Conservation (phyloP, 2,797 vertebrate species). For the Sylvilagus floridanus region DNA sequence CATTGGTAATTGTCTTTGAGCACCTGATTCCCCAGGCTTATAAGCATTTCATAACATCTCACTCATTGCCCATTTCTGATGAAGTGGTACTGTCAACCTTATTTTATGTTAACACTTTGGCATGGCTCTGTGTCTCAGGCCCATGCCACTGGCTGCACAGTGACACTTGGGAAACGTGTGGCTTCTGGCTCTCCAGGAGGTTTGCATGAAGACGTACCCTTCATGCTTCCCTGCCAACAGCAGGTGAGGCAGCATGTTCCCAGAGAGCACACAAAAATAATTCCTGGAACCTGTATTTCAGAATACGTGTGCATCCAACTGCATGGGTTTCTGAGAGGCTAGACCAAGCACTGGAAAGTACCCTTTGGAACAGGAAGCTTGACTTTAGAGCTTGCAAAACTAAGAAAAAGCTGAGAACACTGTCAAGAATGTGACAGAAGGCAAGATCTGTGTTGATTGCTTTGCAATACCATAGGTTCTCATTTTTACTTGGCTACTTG, state of each 20-base stretch:
- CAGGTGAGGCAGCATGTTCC: slow-evolving; percentile 46
- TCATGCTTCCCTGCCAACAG: slow-evolving; percentile 47
- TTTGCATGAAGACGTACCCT: slow-evolving; percentile 56
- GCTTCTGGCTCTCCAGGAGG: slow-evolving; percentile 58
- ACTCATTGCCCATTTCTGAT: slow-evolving; percentile 82
- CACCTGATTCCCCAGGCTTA: slow-evolving; percentile 88
- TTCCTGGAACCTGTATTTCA: slow-evolving; percentile 60
- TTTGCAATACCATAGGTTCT: background rate
- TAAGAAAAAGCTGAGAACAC: slow-evolving; percentile 57
- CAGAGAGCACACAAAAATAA: slow-evolving; percentile 14
- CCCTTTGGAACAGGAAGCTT: slow-evolving; percentile 68
- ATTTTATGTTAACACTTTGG: slow-evolving; percentile 81
- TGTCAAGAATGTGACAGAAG: slow-evolving; percentile 56
- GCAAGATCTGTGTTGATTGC: slow-evolving; percentile 46
- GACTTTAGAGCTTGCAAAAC: slow-evolving; percentile 76
- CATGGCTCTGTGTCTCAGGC: slow-evolving; percentile 8
- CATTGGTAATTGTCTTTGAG: slow-evolving; percentile 90
- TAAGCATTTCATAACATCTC: slow-evolving; percentile 86
- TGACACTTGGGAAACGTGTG: slow-evolving; percentile 59
- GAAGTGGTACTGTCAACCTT: slow-evolving; percentile 81
- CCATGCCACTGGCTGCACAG: background rate
- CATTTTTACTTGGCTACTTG: background rate
- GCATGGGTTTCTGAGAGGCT: slow-evolving; percentile 63
- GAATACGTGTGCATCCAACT: slow-evolving; percentile 69
- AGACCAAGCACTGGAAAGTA: slow-evolving; percentile 66